A percentile compares a stretch with the other conserved stretches of the same genome.
Conservation (phyloP, 2,888 invertebrate genomes). For the Auanema sp. region DNA sequence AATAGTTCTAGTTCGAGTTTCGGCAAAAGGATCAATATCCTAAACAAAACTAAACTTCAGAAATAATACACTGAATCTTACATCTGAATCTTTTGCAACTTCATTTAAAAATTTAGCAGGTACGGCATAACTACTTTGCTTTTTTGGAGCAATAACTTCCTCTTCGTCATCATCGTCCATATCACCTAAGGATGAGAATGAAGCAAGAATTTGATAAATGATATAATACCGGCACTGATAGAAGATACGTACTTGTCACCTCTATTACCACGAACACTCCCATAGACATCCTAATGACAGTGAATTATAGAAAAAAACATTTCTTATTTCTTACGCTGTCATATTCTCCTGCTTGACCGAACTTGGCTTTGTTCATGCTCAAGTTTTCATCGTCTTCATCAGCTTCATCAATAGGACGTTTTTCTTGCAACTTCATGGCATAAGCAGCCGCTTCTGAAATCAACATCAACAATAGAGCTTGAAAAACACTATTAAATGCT, state of each 20-base stretch:
- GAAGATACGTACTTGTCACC: slow-evolving; percentile 87
- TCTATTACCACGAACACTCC: slow-evolving; percentile 74
- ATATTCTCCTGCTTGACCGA: slow-evolving; percentile 83
- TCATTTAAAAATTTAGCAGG: slow-evolving; percentile 52
- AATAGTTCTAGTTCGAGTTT: slow-evolving; percentile 85
- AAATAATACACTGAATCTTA: not conserved
- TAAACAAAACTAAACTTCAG: slow-evolving; percentile 63
- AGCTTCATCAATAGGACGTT: slow-evolving; percentile 13
- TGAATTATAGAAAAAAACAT: not conserved
- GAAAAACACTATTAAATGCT: not conserved
- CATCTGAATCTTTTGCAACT: slow-evolving; percentile 32
- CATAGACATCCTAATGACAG: slow-evolving; percentile 78
- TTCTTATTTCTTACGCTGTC: slow-evolving; percentile 72
- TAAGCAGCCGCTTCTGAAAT: not conserved
- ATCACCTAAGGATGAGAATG: slow-evolving; percentile 70
- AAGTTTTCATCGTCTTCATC: slow-evolving; percentile 5
- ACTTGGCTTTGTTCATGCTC: slow-evolving; percentile 72
- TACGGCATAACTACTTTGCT: slow-evolving; percentile 35
- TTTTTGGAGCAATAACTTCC: slow-evolving; percentile 24
- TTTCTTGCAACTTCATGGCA: not conserved
- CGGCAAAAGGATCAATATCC: slow-evolving; percentile 91
- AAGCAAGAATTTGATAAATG: slow-evolving; percentile 70
- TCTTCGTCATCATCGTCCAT: slow-evolving; percentile 59
- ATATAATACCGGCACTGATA: slow-evolving; percentile 86
- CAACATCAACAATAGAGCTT: not conserved